phyloP scores from a whole-genome alignment of 2,888 invertebrate species.

The Oscheius onirici region DNA sequence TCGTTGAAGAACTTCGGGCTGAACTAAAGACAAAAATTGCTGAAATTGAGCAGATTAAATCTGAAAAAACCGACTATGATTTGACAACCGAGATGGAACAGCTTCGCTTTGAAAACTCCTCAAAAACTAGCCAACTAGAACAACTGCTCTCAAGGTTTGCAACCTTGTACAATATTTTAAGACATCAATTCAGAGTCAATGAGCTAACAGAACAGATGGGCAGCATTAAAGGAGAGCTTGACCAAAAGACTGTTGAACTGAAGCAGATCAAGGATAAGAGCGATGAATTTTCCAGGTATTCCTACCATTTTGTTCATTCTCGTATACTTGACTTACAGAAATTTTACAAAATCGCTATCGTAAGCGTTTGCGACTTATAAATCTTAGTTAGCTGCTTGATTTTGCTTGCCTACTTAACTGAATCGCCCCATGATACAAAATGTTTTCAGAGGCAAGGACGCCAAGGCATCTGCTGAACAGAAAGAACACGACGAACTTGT shows the following conservation, averaged over 20 bases:
- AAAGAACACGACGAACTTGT: constrained; percentile 49
- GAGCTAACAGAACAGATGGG: constrained; percentile 56
- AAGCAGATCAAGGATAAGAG: constrained; percentile 55
- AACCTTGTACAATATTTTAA: neutral
- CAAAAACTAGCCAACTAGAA: constrained; percentile 43
- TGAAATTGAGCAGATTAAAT: constrained; percentile 5
- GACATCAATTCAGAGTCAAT: constrained; percentile 34
- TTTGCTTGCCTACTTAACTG: neutral
- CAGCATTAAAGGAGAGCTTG: constrained; percentile 51
- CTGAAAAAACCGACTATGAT: constrained; percentile 11
- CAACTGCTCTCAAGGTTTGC: constrained; percentile 38
- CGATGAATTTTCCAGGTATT: constrained; percentile 52
- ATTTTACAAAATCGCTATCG: neutral
- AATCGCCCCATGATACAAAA: neutral
- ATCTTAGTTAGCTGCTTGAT: neutral
- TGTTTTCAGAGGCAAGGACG: constrained; percentile 28
- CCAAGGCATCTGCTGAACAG: constrained; percentile 36
- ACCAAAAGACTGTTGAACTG: constrained; percentile 58
- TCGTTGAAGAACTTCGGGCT: constrained; percentile 31
- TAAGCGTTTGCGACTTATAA: neutral
- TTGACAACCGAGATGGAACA: constrained; percentile 16
- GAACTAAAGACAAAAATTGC: neutral
- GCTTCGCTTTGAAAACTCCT: constrained; percentile 20
- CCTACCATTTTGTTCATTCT: too few relatives aligned
- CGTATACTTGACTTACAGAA: too few relatives aligned